Conservation (phyloP, 2,797 vertebrate genomes). For the Furcifer pardalis region DNA sequence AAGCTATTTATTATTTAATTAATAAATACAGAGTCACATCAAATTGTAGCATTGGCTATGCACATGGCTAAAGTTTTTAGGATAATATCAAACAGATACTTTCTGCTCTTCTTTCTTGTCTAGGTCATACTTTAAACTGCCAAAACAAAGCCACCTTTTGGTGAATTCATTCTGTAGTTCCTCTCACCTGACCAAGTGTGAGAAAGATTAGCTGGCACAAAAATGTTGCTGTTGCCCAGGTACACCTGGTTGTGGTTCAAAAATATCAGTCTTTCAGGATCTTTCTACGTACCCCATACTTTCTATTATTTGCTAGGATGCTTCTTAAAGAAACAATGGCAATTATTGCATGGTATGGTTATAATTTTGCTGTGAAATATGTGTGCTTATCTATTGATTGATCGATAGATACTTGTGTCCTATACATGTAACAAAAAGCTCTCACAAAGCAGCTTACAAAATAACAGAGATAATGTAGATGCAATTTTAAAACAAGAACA, state of each 20-base stretch:
- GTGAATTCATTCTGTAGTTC: no score
- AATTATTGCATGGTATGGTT: conserved; percentile 5
- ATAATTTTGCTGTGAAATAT: background rate
- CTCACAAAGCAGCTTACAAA: background rate
- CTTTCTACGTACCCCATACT: no score
- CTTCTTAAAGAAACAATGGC: conserved; percentile 13
- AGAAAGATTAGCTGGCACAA: no score
- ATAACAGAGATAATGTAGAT: background rate
- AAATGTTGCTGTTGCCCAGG: no score
- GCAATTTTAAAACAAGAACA: background rate
- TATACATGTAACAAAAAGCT: background rate
- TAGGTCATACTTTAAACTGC: no score
- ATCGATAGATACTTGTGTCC: background rate
- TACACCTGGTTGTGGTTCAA: no score
- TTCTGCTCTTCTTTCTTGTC: no score
- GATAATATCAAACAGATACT: conserved; percentile 5
- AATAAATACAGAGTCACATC: background rate
- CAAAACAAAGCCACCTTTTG: no score
- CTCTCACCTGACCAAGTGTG: no score
- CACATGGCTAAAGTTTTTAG: background rate
- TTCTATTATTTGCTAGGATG: background rate
- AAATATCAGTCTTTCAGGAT: no score
- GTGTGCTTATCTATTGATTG: background rate
- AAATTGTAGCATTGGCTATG: background rate
- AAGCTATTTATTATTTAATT: conserved; percentile 21